Conservation (phyloP, 2,888 invertebrate species). For the Apeira syringaria region DNA sequence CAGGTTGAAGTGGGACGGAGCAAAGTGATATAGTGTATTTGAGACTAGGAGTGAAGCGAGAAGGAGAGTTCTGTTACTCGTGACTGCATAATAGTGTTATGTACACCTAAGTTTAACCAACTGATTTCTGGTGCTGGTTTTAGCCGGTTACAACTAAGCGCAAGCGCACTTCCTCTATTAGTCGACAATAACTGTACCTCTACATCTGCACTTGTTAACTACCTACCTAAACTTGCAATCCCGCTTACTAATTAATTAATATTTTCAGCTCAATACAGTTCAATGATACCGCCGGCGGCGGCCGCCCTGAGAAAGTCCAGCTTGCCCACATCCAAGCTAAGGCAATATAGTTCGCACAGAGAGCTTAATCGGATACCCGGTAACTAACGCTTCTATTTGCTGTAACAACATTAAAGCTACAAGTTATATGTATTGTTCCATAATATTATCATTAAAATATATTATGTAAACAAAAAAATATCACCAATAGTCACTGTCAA, state of each 20-base stretch:
- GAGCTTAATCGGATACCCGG: slow-evolving; percentile 76
- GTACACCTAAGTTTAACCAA: too few species aligned
- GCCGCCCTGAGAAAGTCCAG: slow-evolving; percentile 56
- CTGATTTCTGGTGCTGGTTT: too few species aligned
- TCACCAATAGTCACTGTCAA: too few species aligned
- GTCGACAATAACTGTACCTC: neutral
- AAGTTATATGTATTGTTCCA: neutral
- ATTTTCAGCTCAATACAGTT: slow-evolving; percentile 56
- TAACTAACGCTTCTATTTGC: slow-evolving; percentile 34
- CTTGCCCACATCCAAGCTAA: slow-evolving; percentile 75
- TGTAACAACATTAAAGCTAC: neutral
- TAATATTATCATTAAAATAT: too few species aligned
- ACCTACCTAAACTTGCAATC: neutral
- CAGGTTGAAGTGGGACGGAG: too few species aligned
- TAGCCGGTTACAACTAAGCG: too few species aligned
- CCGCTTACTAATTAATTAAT: slow-evolving; percentile 10
- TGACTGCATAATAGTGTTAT: too few species aligned
- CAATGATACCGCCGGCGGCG: slow-evolving; percentile 62
- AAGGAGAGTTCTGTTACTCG: too few species aligned
- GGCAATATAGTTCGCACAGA: slow-evolving; percentile 79
- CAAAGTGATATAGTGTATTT: too few species aligned
- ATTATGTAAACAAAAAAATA: too few species aligned
- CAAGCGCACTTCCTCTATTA: too few species aligned
- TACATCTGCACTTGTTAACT: neutral
- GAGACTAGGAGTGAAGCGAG: too few species aligned